Evolutionary conservation across 1,140 invertebrate genomes (phyloP).

Genomic region (Sycophila sp.): DNA sequence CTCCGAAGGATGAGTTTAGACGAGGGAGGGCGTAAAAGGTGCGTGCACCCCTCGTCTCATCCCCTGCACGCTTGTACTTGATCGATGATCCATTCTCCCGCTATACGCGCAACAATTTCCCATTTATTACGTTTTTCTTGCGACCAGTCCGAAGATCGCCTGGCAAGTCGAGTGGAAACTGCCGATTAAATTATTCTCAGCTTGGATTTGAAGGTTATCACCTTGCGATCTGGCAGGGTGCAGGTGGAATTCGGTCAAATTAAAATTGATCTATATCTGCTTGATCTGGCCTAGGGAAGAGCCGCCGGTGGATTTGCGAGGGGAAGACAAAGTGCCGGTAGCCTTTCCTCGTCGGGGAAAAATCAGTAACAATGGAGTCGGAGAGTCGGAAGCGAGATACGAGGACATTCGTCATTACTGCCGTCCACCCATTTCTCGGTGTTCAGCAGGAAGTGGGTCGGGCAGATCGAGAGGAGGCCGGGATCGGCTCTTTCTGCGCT

Average conservation of each 20-base stretch:
- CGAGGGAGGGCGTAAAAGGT: slow-evolving; percentile 47
- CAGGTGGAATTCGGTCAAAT: not conserved
- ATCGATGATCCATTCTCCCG: not conserved
- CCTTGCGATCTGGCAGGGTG: not conserved
- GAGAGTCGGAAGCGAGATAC: slow-evolving; percentile 33
- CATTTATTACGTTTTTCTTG: not conserved
- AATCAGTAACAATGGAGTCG: slow-evolving; percentile 38
- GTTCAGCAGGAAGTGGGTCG: slow-evolving; percentile 64
- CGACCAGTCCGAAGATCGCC: not conserved
- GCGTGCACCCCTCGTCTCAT: slow-evolving; percentile 28
- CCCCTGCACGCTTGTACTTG: not conserved
- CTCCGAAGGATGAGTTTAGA: slow-evolving; percentile 45
- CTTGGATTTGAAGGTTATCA: slow-evolving; percentile 23
- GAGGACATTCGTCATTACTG: slow-evolving; percentile 52
- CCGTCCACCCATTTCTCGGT: slow-evolving; percentile 45
- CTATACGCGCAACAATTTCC: not conserved
- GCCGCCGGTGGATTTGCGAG: too few relatives aligned
- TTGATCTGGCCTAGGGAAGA: not conserved
- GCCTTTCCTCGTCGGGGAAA: slow-evolving; percentile 21
- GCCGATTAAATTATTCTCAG: slow-evolving; percentile 28
- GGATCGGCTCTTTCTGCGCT: slow-evolving; percentile 54
- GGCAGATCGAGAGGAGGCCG: slow-evolving; percentile 62
- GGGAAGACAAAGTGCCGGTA: not conserved
- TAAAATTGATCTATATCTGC: not conserved
- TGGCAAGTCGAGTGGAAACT: slow-evolving; percentile 20